A percentile compares a stretch with the other conserved stretches of the same genome.
These are phyloP conservation scores for Thelaira solivaga DNA, from an alignment of 2,888 invertebrate species.

Conservation along the genomic window DNA sequence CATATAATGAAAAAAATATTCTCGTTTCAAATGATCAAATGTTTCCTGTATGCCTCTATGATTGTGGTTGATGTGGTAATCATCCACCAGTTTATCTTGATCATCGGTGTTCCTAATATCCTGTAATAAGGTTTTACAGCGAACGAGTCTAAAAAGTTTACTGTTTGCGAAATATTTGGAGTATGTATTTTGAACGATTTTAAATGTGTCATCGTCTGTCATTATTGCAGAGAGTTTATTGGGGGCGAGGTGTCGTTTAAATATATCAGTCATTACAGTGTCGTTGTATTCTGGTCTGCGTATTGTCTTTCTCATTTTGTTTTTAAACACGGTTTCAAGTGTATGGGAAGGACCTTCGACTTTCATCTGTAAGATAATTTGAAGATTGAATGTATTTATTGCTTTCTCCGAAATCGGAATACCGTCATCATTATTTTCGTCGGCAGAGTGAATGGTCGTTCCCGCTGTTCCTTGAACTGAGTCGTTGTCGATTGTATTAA, in stretches of 20 bases:
- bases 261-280: no score
- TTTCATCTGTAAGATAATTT: not conserved
- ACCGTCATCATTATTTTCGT: not conserved
- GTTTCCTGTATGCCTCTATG: slow-evolving; percentile 17
- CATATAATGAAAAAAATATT: slow-evolving; percentile 16
- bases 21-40: slow-evolving; percentile 16
- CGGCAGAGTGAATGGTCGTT: no score
- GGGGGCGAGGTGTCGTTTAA: no score
- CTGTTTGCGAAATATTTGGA: slow-evolving; percentile 1
- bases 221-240: not conserved
- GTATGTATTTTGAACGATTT: not conserved
- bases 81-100: slow-evolving; percentile 9
- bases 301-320: slow-evolving; percentile 56
- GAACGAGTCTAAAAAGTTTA: slow-evolving; percentile 1
- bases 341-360: slow-evolving; percentile 28
- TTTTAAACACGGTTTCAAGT: slow-evolving; percentile 48
- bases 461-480: no score
- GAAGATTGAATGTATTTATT: slow-evolving; percentile 60
- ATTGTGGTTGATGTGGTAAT: slow-evolving; percentile 3
- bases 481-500: no score
- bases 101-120: slow-evolving; percentile 25
- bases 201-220: not conserved
- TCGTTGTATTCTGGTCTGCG: no score
- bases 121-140: not conserved
- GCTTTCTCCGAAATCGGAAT: slow-evolving; percentile 43